Percentiles rank a stretch among this genome's conserved stretches.
phyloP scores from a whole-genome alignment of 2,797 vertebrate species.

The Sebastes diploproa region DNA sequence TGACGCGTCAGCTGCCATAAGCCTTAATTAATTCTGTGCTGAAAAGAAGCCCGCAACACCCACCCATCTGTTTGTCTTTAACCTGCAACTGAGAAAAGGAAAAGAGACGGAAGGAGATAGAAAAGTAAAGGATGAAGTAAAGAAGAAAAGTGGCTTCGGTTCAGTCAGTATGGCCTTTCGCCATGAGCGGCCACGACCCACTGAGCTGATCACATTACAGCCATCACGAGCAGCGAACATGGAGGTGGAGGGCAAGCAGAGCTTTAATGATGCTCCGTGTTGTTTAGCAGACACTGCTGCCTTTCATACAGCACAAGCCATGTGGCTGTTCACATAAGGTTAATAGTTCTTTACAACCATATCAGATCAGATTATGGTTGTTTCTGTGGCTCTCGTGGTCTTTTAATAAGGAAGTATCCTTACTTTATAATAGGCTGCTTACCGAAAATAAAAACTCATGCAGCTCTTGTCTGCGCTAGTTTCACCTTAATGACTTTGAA shows the following conservation, averaged over 20 bases:
- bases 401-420: too few relatives aligned
- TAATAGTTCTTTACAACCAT: background rate
- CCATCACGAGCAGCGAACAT: background rate
- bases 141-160: background rate
- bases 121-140: background rate
- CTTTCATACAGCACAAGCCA: background rate
- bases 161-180: background rate
- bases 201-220: background rate
- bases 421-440: too few relatives aligned
- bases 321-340: background rate
- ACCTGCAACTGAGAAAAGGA: constrained; percentile 53
- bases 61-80: constrained; percentile 73
- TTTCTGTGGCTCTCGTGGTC: background rate
- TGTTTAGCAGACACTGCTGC: background rate
- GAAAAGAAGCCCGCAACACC: constrained; percentile 56
- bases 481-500: background rate
- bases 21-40: constrained; percentile 76
- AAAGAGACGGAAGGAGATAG: background rate
- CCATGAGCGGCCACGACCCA: background rate
- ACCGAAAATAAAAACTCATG: too few relatives aligned
- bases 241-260: background rate
- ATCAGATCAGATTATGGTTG: background rate
- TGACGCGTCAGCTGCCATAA: constrained; percentile 73
- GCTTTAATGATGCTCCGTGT: constrained; percentile 1
- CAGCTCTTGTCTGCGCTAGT: too few relatives aligned